phyloP scores from a whole-genome alignment of 2,113 vertebrate genomes.

The Pomatostomus ruficeps region DNA sequence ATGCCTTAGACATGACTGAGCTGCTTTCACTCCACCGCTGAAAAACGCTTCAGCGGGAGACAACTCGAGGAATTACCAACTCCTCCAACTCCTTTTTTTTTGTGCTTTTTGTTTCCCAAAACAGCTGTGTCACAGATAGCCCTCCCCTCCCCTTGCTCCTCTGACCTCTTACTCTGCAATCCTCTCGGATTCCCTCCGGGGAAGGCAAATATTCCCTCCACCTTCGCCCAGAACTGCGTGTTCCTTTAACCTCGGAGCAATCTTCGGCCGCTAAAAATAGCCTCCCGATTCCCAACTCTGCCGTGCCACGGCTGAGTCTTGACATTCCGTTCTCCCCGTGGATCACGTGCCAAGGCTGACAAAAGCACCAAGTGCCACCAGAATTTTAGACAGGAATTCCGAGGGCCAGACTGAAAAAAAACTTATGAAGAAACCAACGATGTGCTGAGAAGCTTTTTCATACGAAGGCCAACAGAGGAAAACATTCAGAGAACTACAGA shows the following conservation, averaged over 20 bases:
- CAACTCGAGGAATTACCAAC: not conserved
- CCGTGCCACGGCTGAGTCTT: not conserved
- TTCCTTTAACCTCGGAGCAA: conserved; percentile 20
- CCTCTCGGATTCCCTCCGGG: not conserved
- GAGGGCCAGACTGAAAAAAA: not conserved
- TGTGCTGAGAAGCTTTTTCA: rapidly evolving
- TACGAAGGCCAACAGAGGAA: not conserved
- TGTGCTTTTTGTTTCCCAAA: conserved; percentile 2
- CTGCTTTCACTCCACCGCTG: not conserved
- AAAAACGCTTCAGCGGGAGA: not conserved
- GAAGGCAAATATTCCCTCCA: conserved; percentile 51
- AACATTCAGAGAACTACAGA: not conserved
- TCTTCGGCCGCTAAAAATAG: conserved; percentile 36
- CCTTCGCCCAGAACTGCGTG: conserved; percentile 1
- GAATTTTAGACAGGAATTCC: not conserved
- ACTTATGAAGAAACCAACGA: rapidly evolving
- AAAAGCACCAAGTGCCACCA: not conserved
- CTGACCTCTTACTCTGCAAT: conserved; percentile 41
- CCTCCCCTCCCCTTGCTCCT: not conserved
- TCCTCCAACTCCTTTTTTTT: not conserved
- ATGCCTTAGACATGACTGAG: conserved; percentile 30
- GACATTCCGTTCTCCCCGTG: not conserved
- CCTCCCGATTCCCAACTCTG: not conserved
- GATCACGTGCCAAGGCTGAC: not conserved
- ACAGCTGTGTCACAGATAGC: conserved; percentile 50